Evolutionary conservation across 2,113 vertebrate species (phyloP), one percentile per base, ranked within the genome.

Genomic region (Aviceda subcristata): DNA sequence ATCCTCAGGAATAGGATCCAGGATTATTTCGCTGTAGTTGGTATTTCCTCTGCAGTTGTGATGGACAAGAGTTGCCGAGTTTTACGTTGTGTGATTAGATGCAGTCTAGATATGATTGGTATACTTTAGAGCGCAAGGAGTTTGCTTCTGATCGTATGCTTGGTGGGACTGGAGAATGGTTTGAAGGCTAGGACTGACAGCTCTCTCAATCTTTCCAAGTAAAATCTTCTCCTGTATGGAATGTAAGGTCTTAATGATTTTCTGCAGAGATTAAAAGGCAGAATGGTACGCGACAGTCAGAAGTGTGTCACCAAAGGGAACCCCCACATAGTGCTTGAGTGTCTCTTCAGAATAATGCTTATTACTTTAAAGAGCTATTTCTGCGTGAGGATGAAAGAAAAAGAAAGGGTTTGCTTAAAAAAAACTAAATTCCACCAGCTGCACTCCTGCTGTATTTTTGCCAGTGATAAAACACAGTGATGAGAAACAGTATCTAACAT

Each of bases 81-180:
- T 80, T 60, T 64, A 18, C 55, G 2, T 22, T 46, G 32, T 57
- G 22, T 71, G 71, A 4, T 57, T 26, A 74, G 68, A 17, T 51
- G 36, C 87, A 34, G 21, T 41, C 55, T 55, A 15, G 56, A 41
- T 8, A 4, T 20, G 46, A 27, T 11, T 22, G 17, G 7, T 27
- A 22, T 30, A 9, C 23, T 41, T 67, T 0, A n/a, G 60, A 23
- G 45, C 1, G 0, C 1, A 13, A 46, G 41, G 55, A 53, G 14
- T 63, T 85, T 71, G 48, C 39, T 74, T 62, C 90, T 57, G 15
- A 26, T 74, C 24, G 15, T 34, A 11, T 53, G 6, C 36, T 55
- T 50, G 41, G 38, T 71, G 69, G n/a, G n/a, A 46, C 46, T 93
- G 76, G 34, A 59, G 71, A 32, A 57, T 30, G 60, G 10, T 38